These are phyloP conservation scores for Sternarchorhynchus goeldii DNA, from an alignment of 2,797 vertebrate species.

Conservation along the genomic window DNA sequence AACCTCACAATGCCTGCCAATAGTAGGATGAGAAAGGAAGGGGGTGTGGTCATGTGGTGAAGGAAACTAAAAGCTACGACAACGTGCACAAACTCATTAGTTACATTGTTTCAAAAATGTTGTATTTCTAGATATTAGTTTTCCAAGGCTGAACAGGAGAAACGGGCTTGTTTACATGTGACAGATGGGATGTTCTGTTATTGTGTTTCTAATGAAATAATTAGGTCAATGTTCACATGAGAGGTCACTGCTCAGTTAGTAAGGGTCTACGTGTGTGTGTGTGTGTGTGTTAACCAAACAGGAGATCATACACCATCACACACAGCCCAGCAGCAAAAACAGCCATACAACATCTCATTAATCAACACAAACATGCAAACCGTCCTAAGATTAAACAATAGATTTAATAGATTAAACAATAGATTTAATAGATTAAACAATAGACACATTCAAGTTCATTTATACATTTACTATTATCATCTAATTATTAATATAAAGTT, in stretches of 20 bases:
- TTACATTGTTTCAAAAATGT: not conserved
- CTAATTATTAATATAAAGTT: not conserved
- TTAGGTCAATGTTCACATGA: slow-evolving; percentile 35
- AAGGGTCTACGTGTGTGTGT: slow-evolving; percentile 7
- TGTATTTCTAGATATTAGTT: not conserved
- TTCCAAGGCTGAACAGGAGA: not conserved
- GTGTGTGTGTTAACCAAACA: slow-evolving; percentile 15
- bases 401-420: slow-evolving; percentile 12
- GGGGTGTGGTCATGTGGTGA: slow-evolving; percentile 64
- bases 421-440: slow-evolving; percentile 2
- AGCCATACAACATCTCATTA: too few species aligned
- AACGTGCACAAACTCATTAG: slow-evolving; percentile 28
- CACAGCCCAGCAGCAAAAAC: not conserved
- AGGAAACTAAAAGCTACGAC: slow-evolving; percentile 61
- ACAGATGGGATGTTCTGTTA: slow-evolving; percentile 31
- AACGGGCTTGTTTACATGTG: not conserved
- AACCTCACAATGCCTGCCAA: slow-evolving; percentile 80
- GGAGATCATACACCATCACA: slow-evolving; percentile 14
- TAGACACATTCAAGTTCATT: not conserved
- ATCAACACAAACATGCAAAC: not conserved
- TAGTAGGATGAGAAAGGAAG: slow-evolving; percentile 56
- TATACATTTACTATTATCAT: not conserved
- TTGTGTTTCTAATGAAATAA: slow-evolving; percentile 29
- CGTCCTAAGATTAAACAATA: not conserved
- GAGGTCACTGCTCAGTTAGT: slow-evolving; percentile 10